These are phyloP conservation scores for Thera obeliscata DNA, from an alignment of 2,888 invertebrate genomes.

Conservation along the genomic window DNA sequence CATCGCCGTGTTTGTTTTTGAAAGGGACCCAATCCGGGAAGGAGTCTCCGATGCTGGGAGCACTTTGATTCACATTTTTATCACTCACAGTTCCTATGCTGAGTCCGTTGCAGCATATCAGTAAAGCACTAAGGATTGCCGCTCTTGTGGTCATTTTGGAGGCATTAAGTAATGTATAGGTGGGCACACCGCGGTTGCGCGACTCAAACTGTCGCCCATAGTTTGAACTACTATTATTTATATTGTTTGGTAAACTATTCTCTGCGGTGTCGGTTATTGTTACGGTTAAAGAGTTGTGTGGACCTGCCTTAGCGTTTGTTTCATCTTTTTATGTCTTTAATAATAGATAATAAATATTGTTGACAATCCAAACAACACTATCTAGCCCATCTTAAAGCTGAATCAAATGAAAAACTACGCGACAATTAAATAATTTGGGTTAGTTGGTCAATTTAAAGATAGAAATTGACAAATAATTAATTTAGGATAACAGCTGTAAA, in stretches of 20 bases:
- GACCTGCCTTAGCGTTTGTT: slow-evolving; percentile 45
- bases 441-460: neutral
- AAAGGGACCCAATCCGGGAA: slow-evolving; percentile 80
- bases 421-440: too few species aligned
- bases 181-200: slow-evolving; percentile 61
- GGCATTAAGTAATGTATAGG: slow-evolving; percentile 44
- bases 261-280: slow-evolving; percentile 56
- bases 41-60: slow-evolving; percentile 56
- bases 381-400: too few species aligned
- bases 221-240: slow-evolving; percentile 77
- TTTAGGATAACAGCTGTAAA: too few species aligned
- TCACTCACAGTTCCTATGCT: slow-evolving; percentile 66
- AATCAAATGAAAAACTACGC: neutral
- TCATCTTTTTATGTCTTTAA: neutral
- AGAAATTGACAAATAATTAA: too few species aligned
- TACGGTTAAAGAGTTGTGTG: slow-evolving; percentile 56
- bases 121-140: slow-evolving; percentile 44
- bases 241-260: slow-evolving; percentile 80
- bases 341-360: too few species aligned
- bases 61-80: slow-evolving; percentile 65
- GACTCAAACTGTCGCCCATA: slow-evolving; percentile 67
- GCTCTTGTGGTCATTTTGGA: slow-evolving; percentile 48
- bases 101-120: slow-evolving; percentile 54
- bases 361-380: too few species aligned
- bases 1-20: slow-evolving; percentile 72